Percentiles rank a stretch among this genome's conserved stretches.
Evolutionary conservation across 1,140 invertebrate species (phyloP).

Genomic region (Saccostrea cuccullata): DNA sequence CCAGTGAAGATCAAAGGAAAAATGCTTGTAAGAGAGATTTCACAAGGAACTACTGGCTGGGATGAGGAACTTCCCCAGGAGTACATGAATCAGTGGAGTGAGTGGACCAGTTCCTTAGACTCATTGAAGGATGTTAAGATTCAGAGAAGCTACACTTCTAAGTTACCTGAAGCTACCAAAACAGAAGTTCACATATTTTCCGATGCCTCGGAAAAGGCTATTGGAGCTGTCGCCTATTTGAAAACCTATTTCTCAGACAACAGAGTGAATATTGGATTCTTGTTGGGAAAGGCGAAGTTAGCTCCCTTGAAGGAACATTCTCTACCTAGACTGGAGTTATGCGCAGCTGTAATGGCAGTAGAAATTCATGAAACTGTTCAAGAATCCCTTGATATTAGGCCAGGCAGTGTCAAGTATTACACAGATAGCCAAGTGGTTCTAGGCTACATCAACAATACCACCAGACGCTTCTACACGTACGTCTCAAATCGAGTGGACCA

Average conservation of each 20-base stretch:
- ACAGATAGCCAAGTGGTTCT: slow-evolving; percentile 56
- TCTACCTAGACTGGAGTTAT: slow-evolving; percentile 47
- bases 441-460: no score
- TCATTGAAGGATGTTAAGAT: slow-evolving; percentile 47
- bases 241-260: background rate
- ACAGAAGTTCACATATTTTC: no score
- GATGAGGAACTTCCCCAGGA: slow-evolving; percentile 49
- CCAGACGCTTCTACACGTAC: no score
- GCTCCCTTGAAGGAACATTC: slow-evolving; percentile 42
- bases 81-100: slow-evolving; percentile 12
- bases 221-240: no score
- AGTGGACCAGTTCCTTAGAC: slow-evolving; percentile 32
- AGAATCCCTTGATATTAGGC: background rate
- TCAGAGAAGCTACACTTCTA: no score
- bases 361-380: slow-evolving; percentile 16
- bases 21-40: slow-evolving; percentile 53
- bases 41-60: slow-evolving; percentile 54
- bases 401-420: slow-evolving; percentile 7
- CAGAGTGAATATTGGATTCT: slow-evolving; percentile 4
- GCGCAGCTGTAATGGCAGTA: slow-evolving; percentile 48
- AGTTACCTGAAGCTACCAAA: no score
- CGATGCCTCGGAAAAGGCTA: no score
- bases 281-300: slow-evolving; percentile 49
- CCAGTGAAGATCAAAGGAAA: slow-evolving; percentile 54
- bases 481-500: no score